Percentiles rank a stretch among this genome's conserved stretches.
phyloP scores from a whole-genome alignment of 2,113 vertebrate genomes.

The Raja brachyura region DNA sequence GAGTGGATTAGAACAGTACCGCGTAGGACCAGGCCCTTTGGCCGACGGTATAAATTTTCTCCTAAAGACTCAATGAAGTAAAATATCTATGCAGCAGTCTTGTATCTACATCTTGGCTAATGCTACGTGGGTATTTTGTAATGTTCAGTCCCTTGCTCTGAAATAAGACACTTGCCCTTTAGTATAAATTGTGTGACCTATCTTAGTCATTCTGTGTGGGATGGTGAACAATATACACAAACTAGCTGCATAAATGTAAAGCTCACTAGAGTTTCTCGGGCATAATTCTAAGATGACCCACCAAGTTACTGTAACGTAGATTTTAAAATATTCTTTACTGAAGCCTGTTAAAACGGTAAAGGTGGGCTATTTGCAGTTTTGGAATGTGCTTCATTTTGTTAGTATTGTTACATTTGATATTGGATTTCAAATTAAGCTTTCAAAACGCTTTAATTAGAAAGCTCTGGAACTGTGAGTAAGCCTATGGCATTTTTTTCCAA shows the following conservation, averaged over 20 bases:
- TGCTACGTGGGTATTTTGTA: neutral
- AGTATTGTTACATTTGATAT: neutral
- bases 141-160: neutral
- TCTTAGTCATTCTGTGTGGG: neutral
- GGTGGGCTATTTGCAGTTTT: neutral
- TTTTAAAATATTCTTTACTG: neutral
- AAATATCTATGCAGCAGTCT: neutral
- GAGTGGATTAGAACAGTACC: neutral
- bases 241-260: neutral
- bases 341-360: neutral
- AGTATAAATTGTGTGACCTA: neutral
- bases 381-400: neutral
- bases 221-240: neutral
- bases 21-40: no score
- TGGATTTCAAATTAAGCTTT: neutral
- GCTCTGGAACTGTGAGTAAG: neutral
- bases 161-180: neutral
- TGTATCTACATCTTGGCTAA: neutral
- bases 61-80: neutral
- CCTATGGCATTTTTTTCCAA: neutral
- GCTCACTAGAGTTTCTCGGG: no score
- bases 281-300: no score
- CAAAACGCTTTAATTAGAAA: neutral
- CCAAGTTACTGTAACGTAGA: neutral
- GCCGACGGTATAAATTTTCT: no score